Evolutionary conservation across 1,140 invertebrate species (phyloP), one percentile per base, ranked within the genome.

Genomic region (Bombus soroeensis): DNA sequence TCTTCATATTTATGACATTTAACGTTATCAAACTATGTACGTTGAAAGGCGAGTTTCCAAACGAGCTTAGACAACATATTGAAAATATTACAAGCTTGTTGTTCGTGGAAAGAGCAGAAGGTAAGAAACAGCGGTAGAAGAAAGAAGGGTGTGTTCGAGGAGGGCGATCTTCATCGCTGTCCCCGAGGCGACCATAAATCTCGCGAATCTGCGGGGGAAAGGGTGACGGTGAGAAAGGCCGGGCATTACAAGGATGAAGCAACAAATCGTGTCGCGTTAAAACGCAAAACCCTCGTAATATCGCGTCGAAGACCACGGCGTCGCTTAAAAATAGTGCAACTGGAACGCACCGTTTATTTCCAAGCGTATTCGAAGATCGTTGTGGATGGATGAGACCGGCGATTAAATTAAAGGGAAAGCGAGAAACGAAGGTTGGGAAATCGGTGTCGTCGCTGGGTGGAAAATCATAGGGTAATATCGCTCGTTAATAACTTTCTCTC

Each of bases 401-500:
- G 59, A 74, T 88, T 86, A 82, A 89, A 70, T 8, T 10, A 87
- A 80, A 39, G 41, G 13, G 59, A 25, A 15, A 9, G 32, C 15
- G 25, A n/a, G 25, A 39, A 32, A 18, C 18, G 12, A 28, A 34
- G 34, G 32, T 43, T 57, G 62, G 37, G 37, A 64, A 39, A 43
- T 53, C 66, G 37, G 53, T 57, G 66, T 13, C n/a, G 6, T 25
- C 13, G 10, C 25, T 59, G 10, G 6, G 12, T n/a, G 32, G 0
- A 3, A 74, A 79, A 59, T 64, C 43, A 32, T 62, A 37, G 47
- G 22, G 57, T 71, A 66, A 87, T 88, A 74, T 64, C 71, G 71
- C 75, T 77, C 39, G 73, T 88, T 83, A 75, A 83, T 86, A 89
- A 86, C 34, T 75, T 79, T 76, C 10, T 53, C 82, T 53, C 39